These are phyloP conservation scores for Tetragnatha montana DNA, from an alignment of 2,888 invertebrate genomes.

Conservation along the genomic window DNA sequence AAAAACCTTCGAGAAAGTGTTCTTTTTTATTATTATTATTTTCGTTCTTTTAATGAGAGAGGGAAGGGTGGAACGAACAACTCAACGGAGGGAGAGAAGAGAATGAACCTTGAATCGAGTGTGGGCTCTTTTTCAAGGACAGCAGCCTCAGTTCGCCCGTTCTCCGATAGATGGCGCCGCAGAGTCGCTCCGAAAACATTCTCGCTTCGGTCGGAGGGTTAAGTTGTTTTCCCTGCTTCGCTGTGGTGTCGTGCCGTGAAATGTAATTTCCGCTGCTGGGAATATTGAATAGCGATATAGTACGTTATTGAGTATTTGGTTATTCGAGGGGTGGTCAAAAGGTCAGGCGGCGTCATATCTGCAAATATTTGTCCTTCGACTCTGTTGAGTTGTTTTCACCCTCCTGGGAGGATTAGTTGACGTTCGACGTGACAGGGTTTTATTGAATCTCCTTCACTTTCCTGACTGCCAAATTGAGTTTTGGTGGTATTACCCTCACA, in stretches of 20 bases:
- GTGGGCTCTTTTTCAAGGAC: slow-evolving; percentile 21
- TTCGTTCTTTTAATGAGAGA: slow-evolving; percentile 29
- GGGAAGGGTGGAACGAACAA: not conserved
- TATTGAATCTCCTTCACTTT: no score
- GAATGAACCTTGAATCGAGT: slow-evolving; percentile 44
- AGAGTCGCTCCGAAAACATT: not conserved
- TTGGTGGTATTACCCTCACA: no score
- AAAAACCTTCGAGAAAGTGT: slow-evolving; percentile 13
- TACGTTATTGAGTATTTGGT: not conserved
- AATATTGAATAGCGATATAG: not conserved
- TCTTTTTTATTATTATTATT: not conserved
- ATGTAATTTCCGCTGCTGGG: slow-evolving; percentile 53
- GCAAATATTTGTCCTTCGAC: not conserved
- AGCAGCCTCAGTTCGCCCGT: not conserved
- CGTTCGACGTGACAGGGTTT: not conserved
- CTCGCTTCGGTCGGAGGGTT: not conserved
- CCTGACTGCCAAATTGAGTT: no score
- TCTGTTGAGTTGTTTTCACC: not conserved
- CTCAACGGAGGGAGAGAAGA: slow-evolving; percentile 10
- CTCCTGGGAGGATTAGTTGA: not conserved
- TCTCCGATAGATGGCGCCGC: slow-evolving; percentile 46
- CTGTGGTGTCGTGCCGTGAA: slow-evolving; percentile 3
- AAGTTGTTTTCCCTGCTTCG: slow-evolving; percentile 1
- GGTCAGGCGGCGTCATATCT: not conserved
- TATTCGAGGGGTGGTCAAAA: not conserved